These are phyloP conservation scores for Lateolabrax maculatus DNA, from an alignment of 2,797 vertebrate species.

Conservation along the genomic window DNA sequence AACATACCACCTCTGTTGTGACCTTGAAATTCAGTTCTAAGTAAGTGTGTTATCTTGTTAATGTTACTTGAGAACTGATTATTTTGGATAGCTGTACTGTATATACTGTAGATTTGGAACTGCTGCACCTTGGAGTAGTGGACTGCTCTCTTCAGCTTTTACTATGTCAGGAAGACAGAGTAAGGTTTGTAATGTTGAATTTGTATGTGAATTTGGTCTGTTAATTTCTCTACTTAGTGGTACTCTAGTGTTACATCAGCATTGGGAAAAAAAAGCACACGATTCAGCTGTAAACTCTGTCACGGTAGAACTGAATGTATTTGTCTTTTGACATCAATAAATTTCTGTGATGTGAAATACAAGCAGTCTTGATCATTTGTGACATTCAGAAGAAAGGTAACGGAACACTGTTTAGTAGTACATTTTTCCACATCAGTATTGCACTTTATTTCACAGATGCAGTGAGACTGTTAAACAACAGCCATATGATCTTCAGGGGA, in stretches of 20 bases:
- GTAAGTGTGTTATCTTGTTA: conserved; percentile 67
- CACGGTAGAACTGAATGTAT: conserved; percentile 90
- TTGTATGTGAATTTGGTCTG: conserved; percentile 83
- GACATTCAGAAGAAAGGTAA: neutral
- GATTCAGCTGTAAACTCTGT: conserved; percentile 86
- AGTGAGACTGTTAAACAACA: neutral
- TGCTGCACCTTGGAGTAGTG: conserved; percentile 79
- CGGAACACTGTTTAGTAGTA: conserved; percentile 17
- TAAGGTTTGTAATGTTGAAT: conserved; percentile 81
- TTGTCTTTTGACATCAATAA: conserved; percentile 92
- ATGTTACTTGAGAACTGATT: conserved; percentile 75
- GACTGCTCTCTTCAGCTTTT: conserved; percentile 78
- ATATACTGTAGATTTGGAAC: conserved; percentile 85
- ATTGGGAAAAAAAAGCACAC: conserved; percentile 84
- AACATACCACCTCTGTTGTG: conserved; percentile 70
- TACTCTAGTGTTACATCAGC: conserved; percentile 87
- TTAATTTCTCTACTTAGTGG: conserved; percentile 84
- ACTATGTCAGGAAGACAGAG: conserved; percentile 71
- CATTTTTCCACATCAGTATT: conserved; percentile 10
- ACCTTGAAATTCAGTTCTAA: conserved; percentile 67
- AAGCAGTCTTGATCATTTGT: conserved; percentile 14
- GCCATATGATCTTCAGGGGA: neutral
- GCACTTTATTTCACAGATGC: neutral
- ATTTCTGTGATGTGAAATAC: conserved; percentile 83
- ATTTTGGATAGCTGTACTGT: conserved; percentile 84